Percentiles rank a stretch among this genome's conserved stretches.
Conservation (phyloP, 2,797 vertebrate species). For the Oceanodroma leucorhoa region DNA sequence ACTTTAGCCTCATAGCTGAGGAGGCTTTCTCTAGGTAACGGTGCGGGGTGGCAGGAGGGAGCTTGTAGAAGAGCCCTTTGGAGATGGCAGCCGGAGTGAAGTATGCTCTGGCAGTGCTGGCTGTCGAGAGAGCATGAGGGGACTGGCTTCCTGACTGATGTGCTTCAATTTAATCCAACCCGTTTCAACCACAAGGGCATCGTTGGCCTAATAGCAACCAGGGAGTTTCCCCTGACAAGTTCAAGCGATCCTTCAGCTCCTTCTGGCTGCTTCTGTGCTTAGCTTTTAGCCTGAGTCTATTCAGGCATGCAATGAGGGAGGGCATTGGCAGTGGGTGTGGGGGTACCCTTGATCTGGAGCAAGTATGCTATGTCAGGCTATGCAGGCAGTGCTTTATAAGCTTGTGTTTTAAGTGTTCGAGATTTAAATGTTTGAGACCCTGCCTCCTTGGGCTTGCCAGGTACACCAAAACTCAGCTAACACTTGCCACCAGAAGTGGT, state of each 20-base stretch:
- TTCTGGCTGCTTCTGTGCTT: neutral
- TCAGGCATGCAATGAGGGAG: neutral
- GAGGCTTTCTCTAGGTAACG: neutral
- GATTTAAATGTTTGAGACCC: neutral
- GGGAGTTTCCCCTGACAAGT: neutral
- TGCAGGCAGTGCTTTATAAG: neutral
- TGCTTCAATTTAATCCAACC: neutral
- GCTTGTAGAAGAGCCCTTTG: neutral
- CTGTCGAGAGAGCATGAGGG: neutral
- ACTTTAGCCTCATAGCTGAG: conserved; percentile 41
- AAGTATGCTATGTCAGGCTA: rapidly evolving
- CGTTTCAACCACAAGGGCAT: neutral
- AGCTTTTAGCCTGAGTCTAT: neutral
- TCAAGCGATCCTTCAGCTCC: neutral
- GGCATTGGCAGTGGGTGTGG: neutral
- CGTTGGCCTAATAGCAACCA: neutral
- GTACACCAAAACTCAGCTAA: neutral
- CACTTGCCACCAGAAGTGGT: neutral
- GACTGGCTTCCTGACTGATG: neutral
- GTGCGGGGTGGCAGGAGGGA: neutral
- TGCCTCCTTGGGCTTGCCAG: neutral
- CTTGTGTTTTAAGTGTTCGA: neutral
- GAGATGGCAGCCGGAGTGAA: neutral
- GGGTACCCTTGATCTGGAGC: neutral
- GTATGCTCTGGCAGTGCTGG: neutral